phyloP scores from a whole-genome alignment of 2,797 vertebrate genomes.

The Syncerus caffer region DNA sequence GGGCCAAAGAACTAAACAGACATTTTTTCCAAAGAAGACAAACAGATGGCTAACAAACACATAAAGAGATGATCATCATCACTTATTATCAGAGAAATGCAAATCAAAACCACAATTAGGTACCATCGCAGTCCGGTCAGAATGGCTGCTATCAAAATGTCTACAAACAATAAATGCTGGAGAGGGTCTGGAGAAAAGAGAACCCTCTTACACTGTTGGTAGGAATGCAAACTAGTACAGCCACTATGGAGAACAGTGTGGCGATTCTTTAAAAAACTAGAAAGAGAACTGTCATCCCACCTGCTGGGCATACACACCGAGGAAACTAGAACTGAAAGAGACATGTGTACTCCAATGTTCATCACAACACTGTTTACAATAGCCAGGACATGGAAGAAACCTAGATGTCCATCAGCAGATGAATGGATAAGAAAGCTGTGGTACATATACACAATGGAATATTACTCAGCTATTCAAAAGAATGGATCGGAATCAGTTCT shows the following conservation, averaged over 20 bases:
- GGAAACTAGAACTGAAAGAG: not conserved
- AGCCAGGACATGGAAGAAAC: not conserved
- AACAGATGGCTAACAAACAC: not conserved
- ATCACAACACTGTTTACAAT: not conserved
- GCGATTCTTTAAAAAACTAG: not conserved
- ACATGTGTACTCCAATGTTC: not conserved
- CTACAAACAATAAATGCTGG: not conserved
- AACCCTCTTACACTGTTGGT: not conserved
- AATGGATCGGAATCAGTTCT: not conserved
- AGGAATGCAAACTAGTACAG: not conserved
- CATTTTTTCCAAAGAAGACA: not conserved
- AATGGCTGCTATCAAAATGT: not conserved
- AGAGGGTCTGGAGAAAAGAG: not conserved
- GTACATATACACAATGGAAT: not conserved
- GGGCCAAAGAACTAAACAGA: not conserved
- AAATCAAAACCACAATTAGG: not conserved
- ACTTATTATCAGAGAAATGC: not conserved
- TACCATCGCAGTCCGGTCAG: fast-evolving
- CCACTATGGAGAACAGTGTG: not conserved
- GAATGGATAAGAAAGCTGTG: not conserved
- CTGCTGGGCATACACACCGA: not conserved
- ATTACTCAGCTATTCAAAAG: not conserved
- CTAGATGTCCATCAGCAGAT: not conserved
- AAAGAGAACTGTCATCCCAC: not conserved
- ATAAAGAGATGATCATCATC: not conserved